Evolutionary conservation across 1,140 invertebrate species (phyloP), one percentile per base, ranked within the genome.

Genomic region (Drosophila leontia): DNA sequence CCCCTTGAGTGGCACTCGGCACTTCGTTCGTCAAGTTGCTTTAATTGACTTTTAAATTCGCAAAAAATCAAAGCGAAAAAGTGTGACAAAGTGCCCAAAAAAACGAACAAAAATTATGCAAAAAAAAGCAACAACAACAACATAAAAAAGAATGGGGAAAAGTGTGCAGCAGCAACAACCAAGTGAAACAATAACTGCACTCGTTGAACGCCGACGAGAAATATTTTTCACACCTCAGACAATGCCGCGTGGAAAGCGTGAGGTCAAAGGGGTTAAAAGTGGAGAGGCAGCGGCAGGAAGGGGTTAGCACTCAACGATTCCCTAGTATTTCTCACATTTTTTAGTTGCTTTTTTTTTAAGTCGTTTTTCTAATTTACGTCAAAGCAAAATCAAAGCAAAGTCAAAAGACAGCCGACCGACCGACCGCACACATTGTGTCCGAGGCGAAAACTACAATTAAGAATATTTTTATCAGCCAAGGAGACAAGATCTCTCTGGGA

Each of bases 1-100:
- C 85, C 85, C 82, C 85, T 90, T 90, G 67, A 88, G 85, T 88
- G 85, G 61, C 81, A 88, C 85, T 88, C 78, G 70, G 74, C 70
- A 74, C 53, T 79, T 64, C 78, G 83, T 59, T 77, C 78, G 78
- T 88, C 84, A 88, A 88, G 84, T 88, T 81, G 85, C 80, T 88
- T 88, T 88, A 88, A 88, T 88, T 88, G 85, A 88, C 85, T 88
- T 88, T 88, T 85, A 88, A 90, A 88, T 84, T 87, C 62, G 62
- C 65, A 83, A 78, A 88, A 90, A 81, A 88, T 88, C 84, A 88
- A 90, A 88, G 85, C 78, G 67, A 78, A 85, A 80, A 68, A 77
- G 75, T 75, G 70, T 75, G 76, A 80, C 84, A 78, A 80, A 80
- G 78, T 80, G 76, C 76, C 77, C 41, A 61, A 77, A 77, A 77